Conservation (phyloP, 2,113 vertebrate species). For the Mionectes macconnelli region DNA sequence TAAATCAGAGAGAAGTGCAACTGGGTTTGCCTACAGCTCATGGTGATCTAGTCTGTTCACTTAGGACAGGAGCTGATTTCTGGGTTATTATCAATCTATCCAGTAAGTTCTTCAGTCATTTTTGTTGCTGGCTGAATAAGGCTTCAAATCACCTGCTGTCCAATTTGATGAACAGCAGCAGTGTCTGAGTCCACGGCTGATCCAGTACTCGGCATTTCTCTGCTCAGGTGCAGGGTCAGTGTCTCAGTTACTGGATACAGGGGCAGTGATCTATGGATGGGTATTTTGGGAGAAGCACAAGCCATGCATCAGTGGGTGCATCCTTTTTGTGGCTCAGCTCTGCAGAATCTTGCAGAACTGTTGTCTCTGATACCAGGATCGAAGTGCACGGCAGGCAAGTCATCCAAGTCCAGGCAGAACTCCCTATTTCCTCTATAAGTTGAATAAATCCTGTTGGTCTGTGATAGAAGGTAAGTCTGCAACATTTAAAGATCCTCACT, state of each 20-base stretch:
- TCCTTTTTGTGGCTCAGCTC: background rate
- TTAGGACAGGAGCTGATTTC: background rate
- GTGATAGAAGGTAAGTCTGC: background rate
- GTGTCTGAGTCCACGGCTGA: background rate
- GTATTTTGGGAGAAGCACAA: background rate
- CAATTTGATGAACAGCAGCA: background rate
- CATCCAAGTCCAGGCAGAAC: background rate
- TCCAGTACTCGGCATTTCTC: background rate
- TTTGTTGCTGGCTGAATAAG: constrained; percentile 1
- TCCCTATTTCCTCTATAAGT: background rate
- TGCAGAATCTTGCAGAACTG: background rate
- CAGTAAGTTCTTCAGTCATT: background rate
- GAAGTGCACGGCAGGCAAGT: background rate
- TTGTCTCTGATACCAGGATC: background rate
- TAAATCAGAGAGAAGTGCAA: background rate
- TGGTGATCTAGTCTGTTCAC: background rate
- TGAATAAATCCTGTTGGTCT: background rate
- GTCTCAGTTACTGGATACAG: background rate
- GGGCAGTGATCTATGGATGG: background rate
- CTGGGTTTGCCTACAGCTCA: background rate
- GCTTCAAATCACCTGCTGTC: background rate
- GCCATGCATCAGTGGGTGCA: background rate
- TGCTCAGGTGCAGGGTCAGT: background rate
- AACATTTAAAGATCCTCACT: background rate
- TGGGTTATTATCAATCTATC: background rate